phyloP scores from a whole-genome alignment of 2,113 vertebrate species.

The Stomatorhinus ivindoensis region DNA sequence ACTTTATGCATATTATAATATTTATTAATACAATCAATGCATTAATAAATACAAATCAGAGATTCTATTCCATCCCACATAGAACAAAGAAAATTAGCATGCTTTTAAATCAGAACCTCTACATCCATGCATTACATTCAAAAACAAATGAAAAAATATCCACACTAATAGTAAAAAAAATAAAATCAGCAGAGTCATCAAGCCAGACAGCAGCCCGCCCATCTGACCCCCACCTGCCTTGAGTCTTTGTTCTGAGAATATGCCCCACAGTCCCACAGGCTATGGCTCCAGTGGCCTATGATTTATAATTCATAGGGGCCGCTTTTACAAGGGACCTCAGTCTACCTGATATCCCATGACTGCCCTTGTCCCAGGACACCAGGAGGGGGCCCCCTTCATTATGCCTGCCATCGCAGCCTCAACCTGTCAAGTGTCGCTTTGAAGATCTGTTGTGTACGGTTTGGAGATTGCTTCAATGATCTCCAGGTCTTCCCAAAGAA shows the following conservation, averaged over 20 bases:
- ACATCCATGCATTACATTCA: background rate
- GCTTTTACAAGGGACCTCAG: slow-evolving; percentile 72
- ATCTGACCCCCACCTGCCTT: slow-evolving; percentile 25
- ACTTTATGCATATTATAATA: background rate
- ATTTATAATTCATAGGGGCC: slow-evolving; percentile 78
- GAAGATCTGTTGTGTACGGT: slow-evolving; percentile 34
- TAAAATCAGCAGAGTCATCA: background rate
- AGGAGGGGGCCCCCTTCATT: slow-evolving; percentile 56
- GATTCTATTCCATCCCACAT: background rate
- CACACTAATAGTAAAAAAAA: background rate
- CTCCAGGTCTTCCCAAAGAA: slow-evolving; percentile 32
- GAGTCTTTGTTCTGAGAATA: slow-evolving; percentile 71
- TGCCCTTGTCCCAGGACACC: slow-evolving; percentile 59
- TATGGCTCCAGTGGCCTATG: slow-evolving; percentile 70
- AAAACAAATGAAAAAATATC: background rate
- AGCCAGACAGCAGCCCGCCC: slow-evolving; percentile 19
- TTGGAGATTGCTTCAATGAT: slow-evolving; percentile 48
- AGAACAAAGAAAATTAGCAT: background rate
- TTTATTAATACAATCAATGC: background rate
- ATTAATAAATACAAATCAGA: background rate
- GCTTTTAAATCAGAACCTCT: background rate
- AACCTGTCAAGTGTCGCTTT: slow-evolving; percentile 54
- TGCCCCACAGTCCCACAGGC: slow-evolving; percentile 64
- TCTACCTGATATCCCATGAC: slow-evolving; percentile 69
- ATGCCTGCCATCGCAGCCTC: slow-evolving; percentile 51